phyloP scores from a whole-genome alignment of 2,797 vertebrate species.

The Vultur gryphus region DNA sequence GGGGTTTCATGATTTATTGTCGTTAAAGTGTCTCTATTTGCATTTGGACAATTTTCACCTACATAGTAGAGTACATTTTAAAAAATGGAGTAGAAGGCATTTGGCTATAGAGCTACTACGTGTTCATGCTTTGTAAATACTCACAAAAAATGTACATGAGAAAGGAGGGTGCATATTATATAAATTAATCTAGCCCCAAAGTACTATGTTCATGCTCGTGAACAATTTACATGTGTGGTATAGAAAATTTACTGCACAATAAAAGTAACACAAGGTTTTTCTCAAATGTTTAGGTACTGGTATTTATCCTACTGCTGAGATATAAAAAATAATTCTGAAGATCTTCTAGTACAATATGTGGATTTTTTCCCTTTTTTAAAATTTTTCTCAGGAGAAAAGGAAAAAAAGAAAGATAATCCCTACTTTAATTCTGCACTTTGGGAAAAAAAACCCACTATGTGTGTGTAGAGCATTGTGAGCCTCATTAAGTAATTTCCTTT shows the following conservation, averaged over 20 bases:
- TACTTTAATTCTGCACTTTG: background rate
- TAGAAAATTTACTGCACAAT: background rate
- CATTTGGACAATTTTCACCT: background rate
- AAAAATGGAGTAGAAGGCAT: background rate
- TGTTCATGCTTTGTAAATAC: background rate
- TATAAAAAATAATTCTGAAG: background rate
- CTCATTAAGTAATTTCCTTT: background rate
- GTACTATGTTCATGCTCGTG: background rate
- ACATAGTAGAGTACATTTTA: background rate
- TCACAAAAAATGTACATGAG: background rate
- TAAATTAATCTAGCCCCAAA: background rate
- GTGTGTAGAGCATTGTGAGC: background rate
- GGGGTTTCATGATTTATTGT: background rate
- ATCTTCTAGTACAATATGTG: background rate
- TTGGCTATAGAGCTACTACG: background rate
- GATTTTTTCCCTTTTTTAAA: background rate
- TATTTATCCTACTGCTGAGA: background rate
- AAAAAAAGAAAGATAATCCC: background rate
- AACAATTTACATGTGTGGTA: background rate
- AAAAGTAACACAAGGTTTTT: background rate
- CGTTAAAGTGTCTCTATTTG: background rate
- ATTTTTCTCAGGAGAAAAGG: background rate
- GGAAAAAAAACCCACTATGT: background rate
- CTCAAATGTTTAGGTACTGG: background rate
- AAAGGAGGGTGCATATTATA: background rate